These are phyloP conservation scores for Drosophila mimetica DNA, from an alignment of 2,888 invertebrate genomes.

Conservation along the genomic window DNA sequence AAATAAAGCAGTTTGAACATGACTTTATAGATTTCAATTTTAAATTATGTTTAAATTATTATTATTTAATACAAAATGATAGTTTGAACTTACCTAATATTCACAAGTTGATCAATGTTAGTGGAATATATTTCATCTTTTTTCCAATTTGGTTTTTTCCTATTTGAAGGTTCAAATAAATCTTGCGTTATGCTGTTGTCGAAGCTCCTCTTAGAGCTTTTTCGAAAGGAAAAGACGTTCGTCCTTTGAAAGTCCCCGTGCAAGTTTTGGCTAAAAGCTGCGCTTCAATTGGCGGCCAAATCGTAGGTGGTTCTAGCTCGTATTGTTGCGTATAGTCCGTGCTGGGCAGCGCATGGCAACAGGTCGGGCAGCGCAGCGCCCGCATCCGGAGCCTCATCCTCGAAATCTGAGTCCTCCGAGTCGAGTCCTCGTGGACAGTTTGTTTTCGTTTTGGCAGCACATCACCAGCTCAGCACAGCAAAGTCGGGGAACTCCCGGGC, in stretches of 20 bases:
- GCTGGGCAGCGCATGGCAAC: constrained; percentile 59
- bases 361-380: constrained; percentile 44
- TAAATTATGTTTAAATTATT: no score
- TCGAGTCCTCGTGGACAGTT: not conserved
- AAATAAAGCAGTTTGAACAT: no score
- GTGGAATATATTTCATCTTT: no score
- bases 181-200: no score
- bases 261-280: constrained; percentile 31
- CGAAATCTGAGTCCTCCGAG: not conserved
- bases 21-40: no score
- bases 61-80: no score
- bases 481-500: not conserved
- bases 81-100: no score
- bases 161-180: no score
- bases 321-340: constrained; percentile 53
- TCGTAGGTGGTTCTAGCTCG: no score
- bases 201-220: not conserved
- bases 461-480: no score
- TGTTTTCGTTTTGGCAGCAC: not conserved
- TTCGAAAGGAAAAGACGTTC: not conserved
- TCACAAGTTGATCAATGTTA: no score
- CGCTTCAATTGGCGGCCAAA: constrained; percentile 3
- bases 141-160: no score
- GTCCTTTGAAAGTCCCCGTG: not conserved
- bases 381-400: constrained; percentile 1